Conservation (phyloP, 2,797 vertebrate genomes). For the Delichon dasypus region DNA sequence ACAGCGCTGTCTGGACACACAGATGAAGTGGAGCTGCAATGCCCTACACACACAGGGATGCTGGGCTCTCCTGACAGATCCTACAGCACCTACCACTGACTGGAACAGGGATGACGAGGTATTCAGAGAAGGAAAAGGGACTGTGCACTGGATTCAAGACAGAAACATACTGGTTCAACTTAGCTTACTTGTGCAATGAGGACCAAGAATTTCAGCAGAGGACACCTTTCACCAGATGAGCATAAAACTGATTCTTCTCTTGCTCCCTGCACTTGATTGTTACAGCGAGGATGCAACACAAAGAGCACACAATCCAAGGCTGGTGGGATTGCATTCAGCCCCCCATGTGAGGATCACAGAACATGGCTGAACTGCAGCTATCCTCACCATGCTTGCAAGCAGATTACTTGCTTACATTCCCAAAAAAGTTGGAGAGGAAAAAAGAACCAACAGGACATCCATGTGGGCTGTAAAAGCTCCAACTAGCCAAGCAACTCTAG, state of each 20-base stretch:
- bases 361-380: background rate
- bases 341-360: background rate
- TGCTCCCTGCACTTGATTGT: background rate
- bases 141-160: background rate
- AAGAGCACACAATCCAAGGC: background rate
- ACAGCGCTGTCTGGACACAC: rapidly evolving
- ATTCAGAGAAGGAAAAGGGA: background rate
- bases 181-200: background rate
- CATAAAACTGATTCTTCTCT: background rate
- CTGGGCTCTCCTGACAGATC: background rate
- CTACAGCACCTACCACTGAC: background rate
- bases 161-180: background rate
- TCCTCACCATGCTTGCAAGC: background rate
- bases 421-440: background rate
- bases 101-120: rapidly evolving
- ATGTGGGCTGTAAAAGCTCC: background rate
- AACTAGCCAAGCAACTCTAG: background rate
- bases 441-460: background rate
- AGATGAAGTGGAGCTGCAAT: background rate
- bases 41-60: rapidly evolving
- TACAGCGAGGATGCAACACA: background rate
- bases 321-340: background rate
- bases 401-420: background rate
- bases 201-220: background rate
- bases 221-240: background rate